Percentiles rank a stretch among this genome's conserved stretches.
These are phyloP conservation scores for Rostratula benghalensis DNA, from an alignment of 2,113 vertebrate genomes.

Conservation along the genomic window DNA sequence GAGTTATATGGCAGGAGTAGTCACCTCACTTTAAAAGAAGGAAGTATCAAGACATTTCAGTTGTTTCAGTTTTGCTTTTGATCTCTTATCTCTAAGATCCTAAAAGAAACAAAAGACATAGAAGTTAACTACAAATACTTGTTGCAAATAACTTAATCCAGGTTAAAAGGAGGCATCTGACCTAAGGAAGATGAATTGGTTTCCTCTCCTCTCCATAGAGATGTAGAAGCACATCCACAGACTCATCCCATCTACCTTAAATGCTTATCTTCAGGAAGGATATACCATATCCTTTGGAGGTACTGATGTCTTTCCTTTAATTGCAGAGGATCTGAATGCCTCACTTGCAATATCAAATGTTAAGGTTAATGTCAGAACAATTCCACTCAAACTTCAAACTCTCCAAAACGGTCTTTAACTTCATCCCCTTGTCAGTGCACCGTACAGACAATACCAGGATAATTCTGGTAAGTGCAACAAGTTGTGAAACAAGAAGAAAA, in stretches of 20 bases:
- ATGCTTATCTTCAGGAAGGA: not conserved
- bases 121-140: not conserved
- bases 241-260: not conserved
- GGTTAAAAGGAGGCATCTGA: not conserved
- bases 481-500: not conserved
- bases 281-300: not conserved
- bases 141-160: not conserved
- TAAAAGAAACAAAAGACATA: not conserved
- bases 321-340: not conserved
- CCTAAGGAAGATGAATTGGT: not conserved
- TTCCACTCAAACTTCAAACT: not conserved
- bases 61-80: not conserved
- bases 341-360: too few species aligned
- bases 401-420: not conserved
- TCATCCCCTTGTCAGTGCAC: not conserved
- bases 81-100: not conserved
- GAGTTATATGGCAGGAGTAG: not conserved
- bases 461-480: not conserved
- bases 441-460: not conserved
- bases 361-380: not conserved
- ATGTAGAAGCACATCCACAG: not conserved
- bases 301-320: not conserved
- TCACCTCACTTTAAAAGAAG: not conserved
- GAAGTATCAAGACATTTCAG: not conserved
- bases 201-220: not conserved